Evolutionary conservation across 2,888 invertebrate species (phyloP).

Genomic region (Adelphocoris suturalis): DNA sequence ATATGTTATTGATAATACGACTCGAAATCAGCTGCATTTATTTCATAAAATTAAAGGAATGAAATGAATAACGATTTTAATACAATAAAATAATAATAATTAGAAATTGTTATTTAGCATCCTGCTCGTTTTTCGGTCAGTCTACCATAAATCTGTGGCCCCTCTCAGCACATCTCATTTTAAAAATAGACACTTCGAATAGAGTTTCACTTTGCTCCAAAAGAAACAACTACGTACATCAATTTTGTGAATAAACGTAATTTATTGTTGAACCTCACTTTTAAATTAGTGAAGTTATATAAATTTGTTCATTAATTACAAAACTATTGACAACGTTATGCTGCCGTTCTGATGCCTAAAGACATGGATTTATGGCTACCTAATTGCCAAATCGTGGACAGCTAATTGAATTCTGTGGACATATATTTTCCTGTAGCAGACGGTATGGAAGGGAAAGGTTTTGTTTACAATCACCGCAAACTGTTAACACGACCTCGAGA

Average conservation of each 20-base stretch:
- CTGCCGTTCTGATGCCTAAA: too few species aligned
- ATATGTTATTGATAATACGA: background rate
- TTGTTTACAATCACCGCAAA: background rate
- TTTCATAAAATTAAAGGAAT: background rate
- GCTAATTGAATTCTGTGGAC: background rate
- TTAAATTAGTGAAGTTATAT: too few species aligned
- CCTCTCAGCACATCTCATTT: slow-evolving; percentile 41
- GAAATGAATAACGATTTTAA: background rate
- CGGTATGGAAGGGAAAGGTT: background rate
- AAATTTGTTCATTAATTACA: too few species aligned
- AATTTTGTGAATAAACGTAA: too few species aligned
- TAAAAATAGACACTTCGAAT: slow-evolving; percentile 29
- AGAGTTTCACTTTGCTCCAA: background rate
- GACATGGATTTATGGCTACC: too few species aligned
- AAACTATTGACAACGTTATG: too few species aligned
- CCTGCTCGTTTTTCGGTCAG: slow-evolving; percentile 5
- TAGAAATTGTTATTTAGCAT: background rate
- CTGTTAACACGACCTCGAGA: slow-evolving; percentile 25
- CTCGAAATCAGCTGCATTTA: background rate
- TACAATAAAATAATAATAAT: background rate
- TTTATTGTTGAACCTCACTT: too few species aligned
- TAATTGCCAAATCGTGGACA: too few species aligned
- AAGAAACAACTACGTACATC: too few species aligned
- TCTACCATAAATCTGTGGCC: slow-evolving; percentile 51
- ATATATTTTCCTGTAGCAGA: background rate